phyloP scores from a whole-genome alignment of 2,113 vertebrate genomes.

The Chloroceryle aenea region DNA sequence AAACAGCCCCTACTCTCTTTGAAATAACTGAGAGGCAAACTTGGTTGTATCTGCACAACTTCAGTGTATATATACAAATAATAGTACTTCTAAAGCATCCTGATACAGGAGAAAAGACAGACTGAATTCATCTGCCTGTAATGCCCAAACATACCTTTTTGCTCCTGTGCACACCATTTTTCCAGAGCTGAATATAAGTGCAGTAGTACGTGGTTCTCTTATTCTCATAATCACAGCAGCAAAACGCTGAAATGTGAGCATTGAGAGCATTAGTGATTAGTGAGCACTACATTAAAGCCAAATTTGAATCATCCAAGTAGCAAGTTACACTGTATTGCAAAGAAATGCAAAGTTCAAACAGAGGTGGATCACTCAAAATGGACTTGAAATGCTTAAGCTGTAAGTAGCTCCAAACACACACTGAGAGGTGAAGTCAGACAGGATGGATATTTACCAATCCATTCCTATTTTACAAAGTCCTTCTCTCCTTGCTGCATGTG shows the following conservation, averaged over 20 bases:
- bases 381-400: background rate
- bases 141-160: constrained; percentile 84
- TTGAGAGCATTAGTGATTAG: background rate
- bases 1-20: background rate
- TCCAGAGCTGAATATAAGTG: constrained; percentile 98
- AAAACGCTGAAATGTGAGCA: constrained; percentile 86
- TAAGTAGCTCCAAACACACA: background rate
- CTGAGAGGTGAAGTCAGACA: background rate
- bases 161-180: constrained; percentile 99
- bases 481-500: background rate
- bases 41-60: background rate
- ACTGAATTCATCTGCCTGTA: background rate
- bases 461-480: background rate
- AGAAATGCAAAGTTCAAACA: background rate
- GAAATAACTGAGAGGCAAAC: background rate
- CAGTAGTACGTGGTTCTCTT: constrained; percentile 97
- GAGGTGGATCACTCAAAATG: background rate
- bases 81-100: background rate
- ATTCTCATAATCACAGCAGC: constrained; percentile 99
- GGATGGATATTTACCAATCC: background rate
- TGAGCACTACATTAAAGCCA: background rate
- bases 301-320: background rate
- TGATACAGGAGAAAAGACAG: background rate
- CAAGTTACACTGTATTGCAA: background rate
- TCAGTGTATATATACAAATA: background rate